Evolutionary conservation across 2,888 invertebrate genomes (phyloP).

Genomic region (Acronicta aceris): DNA sequence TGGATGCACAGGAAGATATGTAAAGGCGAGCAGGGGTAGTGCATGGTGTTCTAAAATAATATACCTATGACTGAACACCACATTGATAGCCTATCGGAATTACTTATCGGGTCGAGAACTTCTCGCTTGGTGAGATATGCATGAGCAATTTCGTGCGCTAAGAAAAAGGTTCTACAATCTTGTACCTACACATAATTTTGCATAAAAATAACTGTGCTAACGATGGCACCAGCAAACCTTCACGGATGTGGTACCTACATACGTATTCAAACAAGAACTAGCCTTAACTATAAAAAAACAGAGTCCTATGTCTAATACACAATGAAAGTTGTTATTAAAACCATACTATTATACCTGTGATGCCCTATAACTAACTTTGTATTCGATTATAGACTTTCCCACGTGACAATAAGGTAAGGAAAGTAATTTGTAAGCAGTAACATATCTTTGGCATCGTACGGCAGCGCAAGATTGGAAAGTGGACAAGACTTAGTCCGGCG

Average conservation of each 20-base stretch:
- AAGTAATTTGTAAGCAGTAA: slow-evolving; percentile 16
- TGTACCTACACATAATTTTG: slow-evolving; percentile 49
- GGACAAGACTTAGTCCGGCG: slow-evolving; percentile 70
- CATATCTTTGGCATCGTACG: slow-evolving; percentile 22
- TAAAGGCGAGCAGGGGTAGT: too few relatives aligned
- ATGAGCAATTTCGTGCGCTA: not conserved
- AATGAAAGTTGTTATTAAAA: slow-evolving; percentile 52
- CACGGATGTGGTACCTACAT: slow-evolving; percentile 56
- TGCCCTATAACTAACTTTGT: not conserved
- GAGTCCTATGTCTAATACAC: slow-evolving; percentile 25
- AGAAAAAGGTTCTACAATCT: slow-evolving; percentile 14
- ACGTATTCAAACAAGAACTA: slow-evolving; percentile 17
- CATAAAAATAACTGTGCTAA: slow-evolving; percentile 49
- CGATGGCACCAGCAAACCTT: slow-evolving; percentile 46
- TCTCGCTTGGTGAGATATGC: too few relatives aligned
- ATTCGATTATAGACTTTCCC: slow-evolving; percentile 12
- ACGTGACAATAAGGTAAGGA: slow-evolving; percentile 27
- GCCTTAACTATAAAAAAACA: slow-evolving; percentile 10
- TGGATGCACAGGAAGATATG: too few relatives aligned
- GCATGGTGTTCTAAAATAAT: too few relatives aligned
- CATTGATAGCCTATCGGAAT: too few relatives aligned
- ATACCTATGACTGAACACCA: too few relatives aligned
- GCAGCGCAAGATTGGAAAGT: slow-evolving; percentile 77
- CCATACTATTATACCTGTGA: slow-evolving; percentile 16
- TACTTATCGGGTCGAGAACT: too few relatives aligned